Conservation (phyloP, 2,888 invertebrate genomes). For the Phragmatobia fuliginosa region DNA sequence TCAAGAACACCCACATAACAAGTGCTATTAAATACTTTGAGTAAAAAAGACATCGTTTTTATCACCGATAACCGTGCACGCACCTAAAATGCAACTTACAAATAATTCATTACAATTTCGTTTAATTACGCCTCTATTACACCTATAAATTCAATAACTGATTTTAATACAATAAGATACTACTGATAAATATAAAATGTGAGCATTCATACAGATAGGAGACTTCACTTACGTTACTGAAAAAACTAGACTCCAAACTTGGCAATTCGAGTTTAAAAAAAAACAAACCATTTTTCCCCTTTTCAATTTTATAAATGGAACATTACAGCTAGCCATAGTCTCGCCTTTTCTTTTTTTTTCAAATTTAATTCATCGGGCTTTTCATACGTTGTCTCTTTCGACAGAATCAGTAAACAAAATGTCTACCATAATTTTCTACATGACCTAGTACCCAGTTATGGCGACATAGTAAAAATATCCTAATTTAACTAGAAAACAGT, state of each 20-base stretch:
- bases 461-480: conserved; percentile 56
- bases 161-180: conserved; percentile 67
- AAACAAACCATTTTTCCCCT: conserved; percentile 7
- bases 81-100: conserved; percentile 72
- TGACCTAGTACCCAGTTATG: conserved; percentile 56
- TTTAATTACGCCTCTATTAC: conserved; percentile 73
- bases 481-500: conserved; percentile 44
- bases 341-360: conserved; percentile 28
- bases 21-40: conserved; percentile 71
- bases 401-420: conserved; percentile 42
- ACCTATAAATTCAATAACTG: conserved; percentile 85
- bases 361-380: conserved; percentile 27
- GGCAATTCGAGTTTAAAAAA: conserved; percentile 32
- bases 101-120: conserved; percentile 67
- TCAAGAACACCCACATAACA: conserved; percentile 70
- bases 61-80: conserved; percentile 78
- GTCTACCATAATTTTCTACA: conserved; percentile 47
- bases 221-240: conserved; percentile 63
- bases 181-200: conserved; percentile 83
- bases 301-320: neutral
- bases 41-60: conserved; percentile 67
- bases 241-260: conserved; percentile 30
- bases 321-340: conserved; percentile 27
- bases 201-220: conserved; percentile 84
- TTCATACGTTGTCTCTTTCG: conserved; percentile 24